Base-by-base conservation (phyloP, 2,888 invertebrate genomes). In the Tachystola acroxantha region DNA sequence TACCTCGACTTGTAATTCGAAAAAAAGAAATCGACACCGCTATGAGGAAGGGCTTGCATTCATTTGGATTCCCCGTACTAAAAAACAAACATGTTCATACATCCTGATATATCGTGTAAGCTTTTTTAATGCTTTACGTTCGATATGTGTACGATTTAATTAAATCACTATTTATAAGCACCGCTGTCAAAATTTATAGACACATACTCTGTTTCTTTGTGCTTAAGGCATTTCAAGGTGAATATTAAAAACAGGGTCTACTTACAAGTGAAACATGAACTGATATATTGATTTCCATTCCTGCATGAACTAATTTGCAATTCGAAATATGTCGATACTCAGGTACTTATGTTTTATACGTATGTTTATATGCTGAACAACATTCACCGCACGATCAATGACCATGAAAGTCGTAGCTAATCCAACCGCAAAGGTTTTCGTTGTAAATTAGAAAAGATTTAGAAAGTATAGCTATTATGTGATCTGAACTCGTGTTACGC, bases 391-490 rank as follows among this genome's bases (percentile, higher is more conserved):
- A 53, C 52, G 48, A 53, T 45, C 41, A 36, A 47, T 50, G 47
- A 34, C 48, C 50, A 53, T 48, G 52, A 59, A 55, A 60, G 54
- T 48, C 40, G 40, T 46, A 47, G 45, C 41, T 57, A 56, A 57
- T 58, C 52, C 48, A 45, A 57, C 45, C 50, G 52, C 53, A 60
- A 60, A 55, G 52, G 39, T 61, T 64, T 64, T 55, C 52, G 57
- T 59, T 59, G 34, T 53, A 58, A 60, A 60, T 58, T 62, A 60
- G 65, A 64, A 68, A 66, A 52, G 50, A 52, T 70, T 75, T 76
- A 76, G 78, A 79, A 78, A 78, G 77, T 60, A 55, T 46, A 49
- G 55, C 59, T 57, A 62, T 69, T 65, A 64, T 60, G 61, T 72
- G 69, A 70, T 64, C 63, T 58, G 60, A 70, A 64, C 63, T 68